Conservation (phyloP, 2,888 invertebrate genomes). For the Stramonita haemastoma region DNA sequence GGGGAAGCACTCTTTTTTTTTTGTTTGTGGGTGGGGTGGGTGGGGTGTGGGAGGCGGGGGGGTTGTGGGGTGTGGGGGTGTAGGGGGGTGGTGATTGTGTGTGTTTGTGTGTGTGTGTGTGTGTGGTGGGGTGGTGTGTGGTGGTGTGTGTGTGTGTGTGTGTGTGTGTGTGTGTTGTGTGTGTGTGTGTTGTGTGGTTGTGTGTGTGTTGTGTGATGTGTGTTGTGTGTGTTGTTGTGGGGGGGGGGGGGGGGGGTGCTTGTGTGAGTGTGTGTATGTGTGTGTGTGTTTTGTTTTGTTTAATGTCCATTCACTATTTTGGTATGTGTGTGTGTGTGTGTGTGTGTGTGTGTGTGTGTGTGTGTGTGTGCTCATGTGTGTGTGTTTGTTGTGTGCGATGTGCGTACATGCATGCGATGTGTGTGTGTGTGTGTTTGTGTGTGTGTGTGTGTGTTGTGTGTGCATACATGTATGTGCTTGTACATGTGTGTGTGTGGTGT, state of each 20-base stretch:
- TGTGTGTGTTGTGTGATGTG: background rate
- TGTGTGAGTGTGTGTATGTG: too few relatives aligned
- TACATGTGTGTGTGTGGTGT: background rate
- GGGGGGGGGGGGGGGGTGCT: too few relatives aligned
- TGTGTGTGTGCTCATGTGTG: constrained; percentile 7
- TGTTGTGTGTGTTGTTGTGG: too few relatives aligned
- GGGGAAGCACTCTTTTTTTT: background rate
- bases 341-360: background rate
- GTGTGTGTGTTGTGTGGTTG: background rate
- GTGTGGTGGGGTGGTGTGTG: background rate
- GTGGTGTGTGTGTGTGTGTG: background rate
- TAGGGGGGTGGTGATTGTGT: background rate
- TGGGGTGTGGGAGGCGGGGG: background rate
- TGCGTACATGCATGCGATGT: too few relatives aligned
- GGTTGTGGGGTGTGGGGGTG: background rate
- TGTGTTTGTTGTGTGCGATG: too few relatives aligned
- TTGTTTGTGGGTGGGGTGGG: background rate
- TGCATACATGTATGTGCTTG: constrained; percentile 21
- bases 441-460: too few relatives aligned
- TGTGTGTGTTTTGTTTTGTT: too few relatives aligned
- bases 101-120: constrained; percentile 22
- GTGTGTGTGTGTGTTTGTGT: too few relatives aligned
- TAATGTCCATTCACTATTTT: too few relatives aligned
- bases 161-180: background rate
- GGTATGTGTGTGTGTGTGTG: constrained; percentile 12